Evolutionary conservation across 2,888 invertebrate species (phyloP).

Genomic region (Unio pictorum): DNA sequence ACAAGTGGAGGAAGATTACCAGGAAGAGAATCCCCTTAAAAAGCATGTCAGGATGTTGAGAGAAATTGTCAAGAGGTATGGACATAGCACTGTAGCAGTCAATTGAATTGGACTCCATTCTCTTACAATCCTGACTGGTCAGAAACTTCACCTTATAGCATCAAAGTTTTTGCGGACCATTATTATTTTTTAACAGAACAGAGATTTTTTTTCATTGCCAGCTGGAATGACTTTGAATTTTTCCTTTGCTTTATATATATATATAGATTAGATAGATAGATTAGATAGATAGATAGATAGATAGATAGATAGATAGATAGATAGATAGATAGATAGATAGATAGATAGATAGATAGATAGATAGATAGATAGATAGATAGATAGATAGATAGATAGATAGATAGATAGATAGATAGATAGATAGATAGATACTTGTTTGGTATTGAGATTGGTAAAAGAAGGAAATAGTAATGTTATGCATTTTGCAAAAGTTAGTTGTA

Average conservation of each 20-base stretch:
- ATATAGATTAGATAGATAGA: not conserved
- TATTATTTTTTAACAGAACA: too few species aligned
- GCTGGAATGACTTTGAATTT: not conserved
- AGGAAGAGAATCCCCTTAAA: conserved; percentile 12
- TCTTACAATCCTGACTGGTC: too few species aligned
- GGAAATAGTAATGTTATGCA: too few species aligned
- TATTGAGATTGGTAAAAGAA: too few species aligned
- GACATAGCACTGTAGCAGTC: not conserved
- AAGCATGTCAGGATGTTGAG: conserved; percentile 36
- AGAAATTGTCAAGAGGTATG: conserved; percentile 41
- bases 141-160: too few species aligned
- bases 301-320: not conserved
- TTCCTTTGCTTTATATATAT: not conserved
- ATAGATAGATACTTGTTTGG: too few species aligned
- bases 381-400: not conserved
- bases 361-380: not conserved
- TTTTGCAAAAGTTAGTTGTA: too few species aligned
- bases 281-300: not conserved
- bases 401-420: not conserved
- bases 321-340: not conserved
- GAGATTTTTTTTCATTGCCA: not conserved
- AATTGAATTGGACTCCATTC: too few species aligned
- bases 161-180: too few species aligned
- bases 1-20: conserved; percentile 6
- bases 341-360: not conserved